Conservation (phyloP, 2,797 vertebrate species). For the Manis crassicaudata region DNA sequence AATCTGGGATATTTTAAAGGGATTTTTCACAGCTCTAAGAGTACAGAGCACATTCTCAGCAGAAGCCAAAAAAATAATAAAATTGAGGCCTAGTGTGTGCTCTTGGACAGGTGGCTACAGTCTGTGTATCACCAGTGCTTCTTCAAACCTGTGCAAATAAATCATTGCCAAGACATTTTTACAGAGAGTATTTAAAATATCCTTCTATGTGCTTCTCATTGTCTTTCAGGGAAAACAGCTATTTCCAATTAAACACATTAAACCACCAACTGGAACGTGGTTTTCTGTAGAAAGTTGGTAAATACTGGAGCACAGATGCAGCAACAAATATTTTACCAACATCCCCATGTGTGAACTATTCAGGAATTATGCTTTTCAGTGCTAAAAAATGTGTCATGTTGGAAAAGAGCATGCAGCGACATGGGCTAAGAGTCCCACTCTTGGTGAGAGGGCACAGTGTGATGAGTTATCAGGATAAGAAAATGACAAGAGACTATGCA, state of each 20-base stretch:
- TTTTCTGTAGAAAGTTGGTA: constrained; percentile 21
- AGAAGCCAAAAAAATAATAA: constrained; percentile 11
- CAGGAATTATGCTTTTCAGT: neutral
- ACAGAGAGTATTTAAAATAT: neutral
- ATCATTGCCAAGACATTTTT: neutral
- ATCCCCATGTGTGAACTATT: constrained; percentile 34
- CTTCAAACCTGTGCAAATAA: constrained; percentile 14
- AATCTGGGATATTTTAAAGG: neutral
- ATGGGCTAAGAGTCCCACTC: neutral
- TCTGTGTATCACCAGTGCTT: neutral
- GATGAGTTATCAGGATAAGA: neutral
- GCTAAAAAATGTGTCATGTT: neutral
- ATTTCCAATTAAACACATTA: constrained; percentile 18
- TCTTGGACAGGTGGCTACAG: neutral
- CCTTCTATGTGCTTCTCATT: neutral
- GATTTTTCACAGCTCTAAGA: neutral
- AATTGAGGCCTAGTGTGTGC: neutral
- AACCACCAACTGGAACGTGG: constrained; percentile 41
- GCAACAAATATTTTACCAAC: constrained; percentile 31
- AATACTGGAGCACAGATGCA: neutral
- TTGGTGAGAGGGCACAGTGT: neutral
- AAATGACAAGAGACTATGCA: neutral
- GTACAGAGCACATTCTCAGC: neutral
- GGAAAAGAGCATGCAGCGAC: neutral
- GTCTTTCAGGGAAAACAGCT: neutral